Evolutionary conservation across 2,797 vertebrate species (phyloP), one percentile per base, ranked within the genome.

Genomic region (Harpagifer antarcticus): DNA sequence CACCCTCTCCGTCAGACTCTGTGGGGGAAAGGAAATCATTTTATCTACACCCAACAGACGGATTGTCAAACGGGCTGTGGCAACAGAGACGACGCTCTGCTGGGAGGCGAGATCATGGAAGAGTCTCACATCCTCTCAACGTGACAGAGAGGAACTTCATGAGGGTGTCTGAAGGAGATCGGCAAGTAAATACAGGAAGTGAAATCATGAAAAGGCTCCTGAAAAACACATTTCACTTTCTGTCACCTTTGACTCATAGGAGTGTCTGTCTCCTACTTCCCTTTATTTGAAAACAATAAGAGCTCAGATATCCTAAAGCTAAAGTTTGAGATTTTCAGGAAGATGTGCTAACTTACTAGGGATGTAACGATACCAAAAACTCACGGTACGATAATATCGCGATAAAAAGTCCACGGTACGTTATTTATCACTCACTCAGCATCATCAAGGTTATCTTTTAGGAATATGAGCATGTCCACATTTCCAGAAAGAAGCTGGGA

Each of bases 1-100:
- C 33, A 14, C 76, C 89, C 23, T 93, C 93, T 69, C 72, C 87
- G 1, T 88, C 90, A 49, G 87, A 90, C 60, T 86, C 93, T 95
- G 88, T 19, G 14, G 44, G 17, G 40, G 31, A 14, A 44, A 78
- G n/a, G 64, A 53, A 53, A 49, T 27, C n/a, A 47, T 59, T 64
- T 69, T 48, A 77, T 62, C 7, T 3, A 19, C 43, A 47, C 9
- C 23, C 8, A 50, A 31, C 15, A 55, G 40, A 27, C 2, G 1
- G 45, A 61, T 12, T 16, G 59, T 23, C 49, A 72, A 50, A 57
- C 12, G 11, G 15, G 27, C 45, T 1, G 40, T 44, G 14, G 19
- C 19, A 44, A 47, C 5, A 77, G 33, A 54, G 20, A 55, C 16
- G 2, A 9, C 9, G 2, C 14, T 74, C 13, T 55, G 5, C 31